phyloP scores from a whole-genome alignment of 1,140 invertebrate genomes.

The Papilio polytes region DNA sequence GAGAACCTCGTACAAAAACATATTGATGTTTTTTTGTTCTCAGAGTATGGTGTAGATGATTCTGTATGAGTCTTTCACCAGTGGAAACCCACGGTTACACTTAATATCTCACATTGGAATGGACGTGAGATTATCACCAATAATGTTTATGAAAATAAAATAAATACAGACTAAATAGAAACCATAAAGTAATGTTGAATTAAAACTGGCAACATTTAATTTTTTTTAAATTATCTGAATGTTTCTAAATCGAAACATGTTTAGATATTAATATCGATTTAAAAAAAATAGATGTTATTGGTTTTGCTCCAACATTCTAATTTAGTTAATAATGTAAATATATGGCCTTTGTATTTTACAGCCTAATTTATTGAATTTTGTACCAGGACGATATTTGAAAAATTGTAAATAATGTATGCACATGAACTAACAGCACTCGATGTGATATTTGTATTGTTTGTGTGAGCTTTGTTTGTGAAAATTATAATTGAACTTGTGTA shows the following conservation, averaged over 20 bases:
- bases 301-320: background rate
- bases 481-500: background rate
- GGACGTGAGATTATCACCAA: background rate
- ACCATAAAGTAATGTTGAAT: background rate
- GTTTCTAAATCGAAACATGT: background rate
- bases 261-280: background rate
- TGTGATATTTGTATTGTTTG: conserved; percentile 11
- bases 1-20: background rate
- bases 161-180: background rate
- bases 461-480: background rate
- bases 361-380: conserved; percentile 35
- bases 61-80: background rate
- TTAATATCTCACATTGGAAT: no score
- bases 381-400: conserved; percentile 33
- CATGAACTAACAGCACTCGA: background rate
- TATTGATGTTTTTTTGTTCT: background rate
- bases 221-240: no score
- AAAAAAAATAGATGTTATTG: background rate
- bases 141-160: conserved; percentile 6
- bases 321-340: conserved; percentile 33
- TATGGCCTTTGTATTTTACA: conserved; percentile 36
- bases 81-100: background rate
- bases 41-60: background rate
- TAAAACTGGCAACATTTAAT: background rate
- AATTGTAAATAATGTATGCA: conserved; percentile 35